Evolutionary conservation across 2,113 vertebrate species (phyloP).

Genomic region (Irena cyanogastra): DNA sequence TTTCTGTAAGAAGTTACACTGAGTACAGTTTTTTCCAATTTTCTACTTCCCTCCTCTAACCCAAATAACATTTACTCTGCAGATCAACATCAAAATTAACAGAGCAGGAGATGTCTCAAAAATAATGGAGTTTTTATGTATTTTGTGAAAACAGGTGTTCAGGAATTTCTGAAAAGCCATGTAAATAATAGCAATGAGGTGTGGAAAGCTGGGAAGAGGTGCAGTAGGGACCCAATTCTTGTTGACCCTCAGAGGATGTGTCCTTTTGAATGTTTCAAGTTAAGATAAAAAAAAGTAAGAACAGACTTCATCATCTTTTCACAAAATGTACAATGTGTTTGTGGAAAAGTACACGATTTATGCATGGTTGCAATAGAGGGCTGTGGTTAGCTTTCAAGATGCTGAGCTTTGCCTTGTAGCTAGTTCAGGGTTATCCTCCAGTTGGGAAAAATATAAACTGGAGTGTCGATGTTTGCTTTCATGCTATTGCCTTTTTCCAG

Average conservation of each 20-base stretch:
- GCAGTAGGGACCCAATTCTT: neutral
- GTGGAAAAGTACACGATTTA: neutral
- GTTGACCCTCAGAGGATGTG: neutral
- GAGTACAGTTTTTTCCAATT: neutral
- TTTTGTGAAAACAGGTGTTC: neutral
- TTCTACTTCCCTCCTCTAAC: neutral
- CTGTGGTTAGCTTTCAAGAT: neutral
- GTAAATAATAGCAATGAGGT: neutral
- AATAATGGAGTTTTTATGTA: neutral
- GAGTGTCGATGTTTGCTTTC: neutral
- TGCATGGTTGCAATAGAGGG: neutral
- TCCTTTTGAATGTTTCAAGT: neutral
- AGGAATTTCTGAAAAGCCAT: neutral
- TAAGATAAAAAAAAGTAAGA: neutral
- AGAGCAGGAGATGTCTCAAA: neutral
- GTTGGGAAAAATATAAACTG: neutral
- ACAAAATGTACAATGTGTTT: neutral
- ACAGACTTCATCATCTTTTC: neutral
- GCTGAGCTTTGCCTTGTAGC: neutral
- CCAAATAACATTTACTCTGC: neutral
- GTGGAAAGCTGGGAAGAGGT: neutral
- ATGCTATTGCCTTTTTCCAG: neutral
- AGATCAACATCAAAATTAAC: neutral
- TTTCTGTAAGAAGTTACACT: neutral
- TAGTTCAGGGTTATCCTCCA: neutral